These are phyloP conservation scores for Gymnothorax reevesii DNA, from an alignment of 2,797 vertebrate species.

Conservation along the genomic window DNA sequence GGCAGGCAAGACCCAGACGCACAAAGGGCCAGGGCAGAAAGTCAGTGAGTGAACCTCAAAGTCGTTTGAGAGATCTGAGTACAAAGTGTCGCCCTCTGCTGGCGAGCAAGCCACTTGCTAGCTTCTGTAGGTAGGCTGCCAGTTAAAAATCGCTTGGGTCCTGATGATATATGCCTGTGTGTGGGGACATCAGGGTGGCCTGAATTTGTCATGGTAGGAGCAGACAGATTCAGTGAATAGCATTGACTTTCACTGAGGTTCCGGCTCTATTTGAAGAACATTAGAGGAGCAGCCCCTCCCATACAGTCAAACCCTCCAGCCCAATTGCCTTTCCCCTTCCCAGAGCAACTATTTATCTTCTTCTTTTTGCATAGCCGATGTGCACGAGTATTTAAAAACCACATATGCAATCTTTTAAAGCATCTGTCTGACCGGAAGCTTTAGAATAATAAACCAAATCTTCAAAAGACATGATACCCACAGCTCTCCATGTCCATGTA, in stretches of 20 bases:
- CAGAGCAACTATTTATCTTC: neutral
- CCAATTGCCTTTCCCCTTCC: neutral
- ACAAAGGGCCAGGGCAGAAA: neutral
- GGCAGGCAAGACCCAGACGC: neutral
- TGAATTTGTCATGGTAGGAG: slow-evolving; percentile 33
- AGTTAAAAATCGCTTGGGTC: slow-evolving; percentile 34
- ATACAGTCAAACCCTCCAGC: neutral
- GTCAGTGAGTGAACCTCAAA: neutral
- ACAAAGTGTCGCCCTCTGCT: slow-evolving; percentile 32
- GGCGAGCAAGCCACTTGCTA: neutral
- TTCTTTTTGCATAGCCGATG: neutral
- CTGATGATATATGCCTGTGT: slow-evolving; percentile 25
- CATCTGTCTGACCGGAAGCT: neutral
- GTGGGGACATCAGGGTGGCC: slow-evolving; percentile 29
- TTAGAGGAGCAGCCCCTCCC: slow-evolving; percentile 21
- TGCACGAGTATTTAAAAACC: neutral
- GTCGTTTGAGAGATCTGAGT: neutral
- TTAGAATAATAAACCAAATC: neutral
- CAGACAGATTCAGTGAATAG: slow-evolving; percentile 17
- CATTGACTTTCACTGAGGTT: slow-evolving; percentile 26
- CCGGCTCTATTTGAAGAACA: slow-evolving; percentile 22
- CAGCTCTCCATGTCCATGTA: neutral
- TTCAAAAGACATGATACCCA: neutral
- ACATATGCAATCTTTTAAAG: neutral
- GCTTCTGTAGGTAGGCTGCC: slow-evolving; percentile 13